phyloP scores from a whole-genome alignment of 1,140 invertebrate genomes.

The Probaryconus sp. region DNA sequence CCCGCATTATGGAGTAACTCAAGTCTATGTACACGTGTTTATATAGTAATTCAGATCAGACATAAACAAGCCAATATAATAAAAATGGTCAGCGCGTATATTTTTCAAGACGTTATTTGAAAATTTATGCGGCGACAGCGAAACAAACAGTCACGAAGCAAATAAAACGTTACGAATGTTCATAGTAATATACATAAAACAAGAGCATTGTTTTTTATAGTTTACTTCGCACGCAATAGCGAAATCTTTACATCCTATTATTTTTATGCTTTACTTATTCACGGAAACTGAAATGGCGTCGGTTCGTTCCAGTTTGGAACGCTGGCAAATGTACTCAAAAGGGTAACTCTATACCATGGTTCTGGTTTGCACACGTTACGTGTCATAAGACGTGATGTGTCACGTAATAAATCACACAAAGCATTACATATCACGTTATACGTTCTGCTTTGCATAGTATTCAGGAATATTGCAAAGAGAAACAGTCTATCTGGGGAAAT shows the following conservation, averaged over 20 bases:
- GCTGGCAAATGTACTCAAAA: slow-evolving; percentile 48
- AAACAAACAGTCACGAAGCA: no score
- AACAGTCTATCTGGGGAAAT: slow-evolving; percentile 24
- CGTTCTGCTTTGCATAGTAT: slow-evolving; percentile 18
- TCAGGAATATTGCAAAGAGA: slow-evolving; percentile 10
- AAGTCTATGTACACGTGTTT: no score
- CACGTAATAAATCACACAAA: slow-evolving; percentile 47
- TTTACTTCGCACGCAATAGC: background rate
- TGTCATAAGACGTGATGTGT: slow-evolving; percentile 48
- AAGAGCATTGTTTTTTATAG: background rate
- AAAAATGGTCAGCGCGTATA: no score
- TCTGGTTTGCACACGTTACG: slow-evolving; percentile 39
- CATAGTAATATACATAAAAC: background rate
- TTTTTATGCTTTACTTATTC: slow-evolving; percentile 7
- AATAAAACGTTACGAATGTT: background rate
- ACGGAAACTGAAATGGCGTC: slow-evolving; percentile 11
- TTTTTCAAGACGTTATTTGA: no score
- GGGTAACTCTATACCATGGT: slow-evolving; percentile 35
- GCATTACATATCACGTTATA: slow-evolving; percentile 50
- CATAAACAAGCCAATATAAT: no score
- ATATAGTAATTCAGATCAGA: no score
- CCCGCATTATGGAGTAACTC: no score
- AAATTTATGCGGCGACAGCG: no score
- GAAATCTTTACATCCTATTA: background rate
- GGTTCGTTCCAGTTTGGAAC: slow-evolving; percentile 23